phyloP scores from a whole-genome alignment of 2,888 invertebrate species.

The Linyphia triangularis region DNA sequence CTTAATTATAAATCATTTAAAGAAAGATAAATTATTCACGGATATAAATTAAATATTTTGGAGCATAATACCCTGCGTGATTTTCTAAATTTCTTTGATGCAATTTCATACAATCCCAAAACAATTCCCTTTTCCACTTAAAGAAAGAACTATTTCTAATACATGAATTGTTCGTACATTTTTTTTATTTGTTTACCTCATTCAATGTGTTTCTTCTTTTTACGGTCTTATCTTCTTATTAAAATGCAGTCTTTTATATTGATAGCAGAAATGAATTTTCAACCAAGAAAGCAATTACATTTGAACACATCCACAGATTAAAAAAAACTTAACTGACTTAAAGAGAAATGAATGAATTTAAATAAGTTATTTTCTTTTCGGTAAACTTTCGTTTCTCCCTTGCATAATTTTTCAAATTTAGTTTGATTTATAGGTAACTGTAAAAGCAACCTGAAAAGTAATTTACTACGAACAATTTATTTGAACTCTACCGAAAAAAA shows the following conservation, averaged over 20 bases:
- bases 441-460: neutral
- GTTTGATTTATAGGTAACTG: constrained; percentile 8
- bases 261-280: constrained; percentile 10
- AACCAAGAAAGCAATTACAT: neutral
- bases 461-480: constrained; percentile 37
- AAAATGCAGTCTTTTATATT: constrained; percentile 39
- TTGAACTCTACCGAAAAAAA: neutral
- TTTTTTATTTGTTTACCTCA: constrained; percentile 35
- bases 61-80: neutral
- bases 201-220: neutral
- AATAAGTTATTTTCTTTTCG: constrained; percentile 29
- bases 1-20: too few relatives aligned
- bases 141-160: neutral
- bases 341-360: constrained; percentile 45
- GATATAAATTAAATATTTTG: neutral
- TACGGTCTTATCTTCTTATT: constrained; percentile 15
- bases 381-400: neutral
- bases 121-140: neutral
- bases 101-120: neutral
- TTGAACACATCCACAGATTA: neutral
- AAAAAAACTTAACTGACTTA: constrained; percentile 7
- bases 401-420: neutral
- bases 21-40: neutral
- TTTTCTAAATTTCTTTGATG: neutral
- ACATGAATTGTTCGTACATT: neutral